Evolutionary conservation across 2,888 invertebrate genomes (phyloP).

Genomic region (Chironomus riparius): DNA sequence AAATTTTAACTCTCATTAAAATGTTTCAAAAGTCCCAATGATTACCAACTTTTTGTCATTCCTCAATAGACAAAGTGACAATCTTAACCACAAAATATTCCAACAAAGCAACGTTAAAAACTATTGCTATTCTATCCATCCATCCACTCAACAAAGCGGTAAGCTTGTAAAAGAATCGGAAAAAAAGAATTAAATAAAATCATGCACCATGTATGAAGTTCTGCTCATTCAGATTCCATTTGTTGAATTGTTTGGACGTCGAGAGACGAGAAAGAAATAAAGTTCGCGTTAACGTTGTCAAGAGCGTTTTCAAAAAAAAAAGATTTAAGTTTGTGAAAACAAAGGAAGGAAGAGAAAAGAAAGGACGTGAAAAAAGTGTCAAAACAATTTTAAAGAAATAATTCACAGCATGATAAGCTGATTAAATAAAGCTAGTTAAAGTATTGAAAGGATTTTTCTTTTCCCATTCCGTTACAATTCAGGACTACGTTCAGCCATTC

Average conservation of each 20-base stretch:
- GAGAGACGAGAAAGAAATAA: neutral
- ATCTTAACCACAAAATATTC: no score
- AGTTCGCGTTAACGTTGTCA: neutral
- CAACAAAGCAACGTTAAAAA: no score
- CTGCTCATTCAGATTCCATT: slow-evolving; percentile 20
- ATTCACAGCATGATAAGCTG: slow-evolving; percentile 23
- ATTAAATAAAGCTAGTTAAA: slow-evolving; percentile 4
- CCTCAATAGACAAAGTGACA: no score
- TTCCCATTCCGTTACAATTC: no score
- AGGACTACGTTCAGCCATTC: neutral
- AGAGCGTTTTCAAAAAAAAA: neutral
- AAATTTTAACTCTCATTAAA: no score
- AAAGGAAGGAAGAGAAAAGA: neutral
- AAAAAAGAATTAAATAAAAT: slow-evolving; percentile 26
- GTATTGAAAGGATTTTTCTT: neutral
- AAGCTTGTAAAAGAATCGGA: neutral
- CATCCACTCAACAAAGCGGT: neutral
- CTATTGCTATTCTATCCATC: no score
- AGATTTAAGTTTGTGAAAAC: neutral
- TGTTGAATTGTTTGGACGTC: slow-evolving; percentile 17
- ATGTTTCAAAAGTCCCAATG: no score
- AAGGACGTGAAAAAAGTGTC: slow-evolving; percentile 7
- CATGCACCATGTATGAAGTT: slow-evolving; percentile 20
- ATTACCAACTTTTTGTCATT: no score
- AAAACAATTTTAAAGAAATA: slow-evolving; percentile 14